Evolutionary conservation across 2,888 invertebrate species (phyloP), one percentile per base, ranked within the genome.

Genomic region (Leptura quadrifasciata): DNA sequence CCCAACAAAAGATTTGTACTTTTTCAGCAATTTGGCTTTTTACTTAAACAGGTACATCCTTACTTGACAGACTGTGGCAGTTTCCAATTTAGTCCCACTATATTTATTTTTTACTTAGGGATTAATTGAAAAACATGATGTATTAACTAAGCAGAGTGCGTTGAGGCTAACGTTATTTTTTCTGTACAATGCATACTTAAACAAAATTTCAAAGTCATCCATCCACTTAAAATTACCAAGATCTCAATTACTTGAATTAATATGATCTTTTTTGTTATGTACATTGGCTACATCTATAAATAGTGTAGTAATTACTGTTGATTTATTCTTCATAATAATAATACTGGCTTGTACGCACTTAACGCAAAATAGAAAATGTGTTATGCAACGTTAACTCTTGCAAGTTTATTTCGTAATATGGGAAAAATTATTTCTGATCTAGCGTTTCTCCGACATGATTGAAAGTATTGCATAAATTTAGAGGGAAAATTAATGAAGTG

Each of bases 311-410:
- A 68, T 74, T 61, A 74, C 61, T 47, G 54, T 52, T 68, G 74
- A 74, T 74, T 74, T 68, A 74, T 68, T 74, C 60, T 17, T 67
- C 35, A 27, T 68, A 74, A 74, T 74, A 61, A 74, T 60, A 67
- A 55, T 65, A 57, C 39, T 39, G 24, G 12, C 58, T 35, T 17
- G 27, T 27, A 17, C 57, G 39, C 39, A 73, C 57, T 67, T 60
- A 65, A 67, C 31, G 63, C 63, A 57, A 61, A 69, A 63, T 69
- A 69, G 18, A 18, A 61, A 27, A 20, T 47, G 2, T 39, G 47
- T 60, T 27, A 24, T 60, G 60, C 60, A 27, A 60, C 60, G n/a
- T n/a, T 60, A 12, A 27, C 8, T 15, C 31, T 5, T 12, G 60
- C n/a, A 12, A 47, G 47, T 2, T 47, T 1, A 39, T 39, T 39